These are phyloP conservation scores for Nomada fucata DNA, from an alignment of 2,888 invertebrate genomes.

Conservation along the genomic window DNA sequence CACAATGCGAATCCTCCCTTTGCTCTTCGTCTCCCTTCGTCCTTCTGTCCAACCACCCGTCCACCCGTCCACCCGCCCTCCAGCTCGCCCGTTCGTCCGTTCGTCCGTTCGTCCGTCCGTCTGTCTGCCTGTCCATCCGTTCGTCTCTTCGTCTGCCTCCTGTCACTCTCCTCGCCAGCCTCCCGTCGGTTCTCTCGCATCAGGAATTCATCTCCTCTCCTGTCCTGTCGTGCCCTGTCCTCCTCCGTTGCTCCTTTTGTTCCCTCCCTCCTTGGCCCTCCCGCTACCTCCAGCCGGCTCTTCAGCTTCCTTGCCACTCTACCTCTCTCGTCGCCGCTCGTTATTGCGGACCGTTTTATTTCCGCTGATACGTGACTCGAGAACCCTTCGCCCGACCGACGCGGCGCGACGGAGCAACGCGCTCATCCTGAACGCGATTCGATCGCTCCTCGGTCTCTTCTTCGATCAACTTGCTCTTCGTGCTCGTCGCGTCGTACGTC, in stretches of 20 bases:
- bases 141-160: slow-evolving; percentile 82
- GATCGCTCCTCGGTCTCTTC: background rate
- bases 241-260: slow-evolving; percentile 74
- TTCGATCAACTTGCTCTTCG: background rate
- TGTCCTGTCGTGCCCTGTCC: slow-evolving; percentile 71
- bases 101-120: slow-evolving; percentile 78
- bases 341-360: slow-evolving; percentile 72
- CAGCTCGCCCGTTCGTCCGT: slow-evolving; percentile 69
- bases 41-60: slow-evolving; percentile 73
- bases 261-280: slow-evolving; percentile 48
- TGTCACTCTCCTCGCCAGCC: slow-evolving; percentile 78
- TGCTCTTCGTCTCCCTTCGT: slow-evolving; percentile 67
- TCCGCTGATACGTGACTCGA: slow-evolving; percentile 54
- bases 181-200: slow-evolving; percentile 77
- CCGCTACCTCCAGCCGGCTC: background rate
- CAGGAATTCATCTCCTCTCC: slow-evolving; percentile 74
- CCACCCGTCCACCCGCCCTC: slow-evolving; percentile 58
- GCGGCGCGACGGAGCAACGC: slow-evolving; percentile 3
- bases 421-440: background rate
- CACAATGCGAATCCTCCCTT: slow-evolving; percentile 79
- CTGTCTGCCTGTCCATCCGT: slow-evolving; percentile 79
- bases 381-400: slow-evolving; percentile 32
- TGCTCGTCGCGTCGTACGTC: background rate
- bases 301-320: slow-evolving; percentile 2
- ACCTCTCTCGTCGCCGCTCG: slow-evolving; percentile 42